Evolutionary conservation across 2,113 vertebrate genomes (phyloP).

Genomic region (Peromyscus polionotus): DNA sequence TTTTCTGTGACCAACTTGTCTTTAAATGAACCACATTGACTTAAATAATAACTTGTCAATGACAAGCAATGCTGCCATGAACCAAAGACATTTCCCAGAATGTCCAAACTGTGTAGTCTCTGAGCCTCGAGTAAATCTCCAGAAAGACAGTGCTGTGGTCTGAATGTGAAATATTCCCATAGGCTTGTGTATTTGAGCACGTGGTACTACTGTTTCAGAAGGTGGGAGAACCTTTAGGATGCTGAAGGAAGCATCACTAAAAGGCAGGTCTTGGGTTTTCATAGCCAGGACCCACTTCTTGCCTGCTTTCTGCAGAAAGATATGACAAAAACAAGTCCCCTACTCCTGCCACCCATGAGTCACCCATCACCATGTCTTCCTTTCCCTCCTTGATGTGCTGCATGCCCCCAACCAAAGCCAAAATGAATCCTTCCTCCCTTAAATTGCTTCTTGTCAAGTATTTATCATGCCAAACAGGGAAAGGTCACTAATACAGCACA

Average conservation of each 20-base stretch:
- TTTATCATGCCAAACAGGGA: neutral
- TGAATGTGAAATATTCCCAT: neutral
- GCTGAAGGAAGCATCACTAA: no score
- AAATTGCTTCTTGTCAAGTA: neutral
- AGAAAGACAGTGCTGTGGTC: neutral
- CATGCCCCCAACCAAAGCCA: neutral
- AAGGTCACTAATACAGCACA: neutral
- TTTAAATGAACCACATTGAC: neutral
- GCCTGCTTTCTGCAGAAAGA: neutral
- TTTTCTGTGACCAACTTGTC: neutral
- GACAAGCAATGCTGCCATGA: neutral
- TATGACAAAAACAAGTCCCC: neutral
- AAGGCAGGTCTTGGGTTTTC: neutral
- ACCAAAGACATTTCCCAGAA: neutral
- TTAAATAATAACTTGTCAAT: constrained; percentile 9
- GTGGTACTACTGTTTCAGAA: neutral
- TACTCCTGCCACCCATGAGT: neutral
- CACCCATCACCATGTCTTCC: neutral
- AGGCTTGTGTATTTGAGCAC: neutral
- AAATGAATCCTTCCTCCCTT: neutral
- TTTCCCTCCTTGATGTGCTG: neutral
- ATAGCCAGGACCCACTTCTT: neutral
- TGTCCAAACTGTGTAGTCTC: neutral
- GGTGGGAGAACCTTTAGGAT: neutral
- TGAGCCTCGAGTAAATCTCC: neutral